Percentiles rank a stretch among this genome's conserved stretches.
These are phyloP conservation scores for Drosophila subquinaria DNA, from an alignment of 2,888 invertebrate species.

Conservation along the genomic window DNA sequence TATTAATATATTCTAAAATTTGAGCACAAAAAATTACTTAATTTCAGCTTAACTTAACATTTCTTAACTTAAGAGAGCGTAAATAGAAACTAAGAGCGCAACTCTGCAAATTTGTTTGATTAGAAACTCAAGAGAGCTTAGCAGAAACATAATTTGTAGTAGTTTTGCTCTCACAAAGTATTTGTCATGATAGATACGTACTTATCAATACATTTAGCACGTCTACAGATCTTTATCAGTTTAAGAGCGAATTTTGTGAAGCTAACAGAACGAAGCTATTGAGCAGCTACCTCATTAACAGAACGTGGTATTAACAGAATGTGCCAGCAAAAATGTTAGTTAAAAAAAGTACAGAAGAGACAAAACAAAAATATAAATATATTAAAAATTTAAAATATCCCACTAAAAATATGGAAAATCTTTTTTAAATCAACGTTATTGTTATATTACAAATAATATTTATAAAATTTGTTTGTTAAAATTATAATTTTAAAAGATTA, in stretches of 20 bases:
- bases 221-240: slow-evolving; percentile 1
- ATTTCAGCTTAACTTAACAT: slow-evolving; percentile 1
- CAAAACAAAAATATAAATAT: not conserved
- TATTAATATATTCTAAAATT: not conserved
- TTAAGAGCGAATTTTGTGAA: not conserved
- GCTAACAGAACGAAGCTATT: not conserved
- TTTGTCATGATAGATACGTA: not conserved
- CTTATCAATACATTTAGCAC: slow-evolving; percentile 4
- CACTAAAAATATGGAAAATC: too few relatives aligned
- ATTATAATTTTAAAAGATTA: too few relatives aligned
- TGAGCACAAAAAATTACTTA: not conserved
- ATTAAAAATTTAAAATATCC: too few relatives aligned
- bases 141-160: slow-evolving; percentile 5
- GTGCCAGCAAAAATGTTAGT: too few relatives aligned
- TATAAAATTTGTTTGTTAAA: too few relatives aligned
- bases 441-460: too few relatives aligned
- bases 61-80: slow-evolving; percentile 22
- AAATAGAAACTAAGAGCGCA: slow-evolving; percentile 27
- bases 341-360: not conserved
- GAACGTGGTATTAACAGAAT: not conserved
- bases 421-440: too few relatives aligned
- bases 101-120: slow-evolving; percentile 14
- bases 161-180: slow-evolving; percentile 7
- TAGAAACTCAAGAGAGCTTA: slow-evolving; percentile 12
- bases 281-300: not conserved